Conservation (phyloP, 2,797 vertebrate genomes). For the Acanthis flammea region DNA sequence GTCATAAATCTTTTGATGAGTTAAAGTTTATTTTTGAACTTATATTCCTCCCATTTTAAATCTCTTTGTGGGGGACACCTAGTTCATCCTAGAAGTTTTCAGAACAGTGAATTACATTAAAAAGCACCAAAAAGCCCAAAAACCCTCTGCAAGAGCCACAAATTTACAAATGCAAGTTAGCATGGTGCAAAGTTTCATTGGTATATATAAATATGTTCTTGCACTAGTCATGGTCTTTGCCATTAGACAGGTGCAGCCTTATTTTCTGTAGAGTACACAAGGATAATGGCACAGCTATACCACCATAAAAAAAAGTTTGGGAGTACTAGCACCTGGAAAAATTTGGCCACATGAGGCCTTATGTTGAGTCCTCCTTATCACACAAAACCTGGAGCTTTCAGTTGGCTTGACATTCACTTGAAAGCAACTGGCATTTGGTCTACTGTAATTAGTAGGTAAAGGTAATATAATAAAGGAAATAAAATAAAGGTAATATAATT, state of each 20-base stretch:
- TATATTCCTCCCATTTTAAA: background rate
- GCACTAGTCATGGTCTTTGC: background rate
- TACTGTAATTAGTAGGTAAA: background rate
- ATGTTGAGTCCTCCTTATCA: background rate
- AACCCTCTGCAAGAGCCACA: background rate
- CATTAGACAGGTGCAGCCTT: background rate
- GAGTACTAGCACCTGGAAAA: background rate
- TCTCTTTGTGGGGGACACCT: background rate
- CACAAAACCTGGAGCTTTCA: background rate
- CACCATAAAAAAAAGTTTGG: background rate
- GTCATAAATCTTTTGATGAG: background rate
- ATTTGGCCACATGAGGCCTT: background rate
- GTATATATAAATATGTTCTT: background rate
- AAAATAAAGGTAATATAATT: background rate
- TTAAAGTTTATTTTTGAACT: background rate
- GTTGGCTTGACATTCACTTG: background rate
- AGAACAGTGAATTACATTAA: background rate
- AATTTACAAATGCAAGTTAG: background rate
- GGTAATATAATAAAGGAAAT: background rate
- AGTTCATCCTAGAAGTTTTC: background rate
- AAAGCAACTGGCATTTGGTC: background rate
- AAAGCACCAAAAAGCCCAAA: background rate
- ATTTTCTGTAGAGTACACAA: background rate
- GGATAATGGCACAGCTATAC: background rate
- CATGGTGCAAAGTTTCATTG: background rate